Evolutionary conservation across 2,113 vertebrate genomes (phyloP), one percentile per base, ranked within the genome.

Genomic region (Xenotilapia longispinis): DNA sequence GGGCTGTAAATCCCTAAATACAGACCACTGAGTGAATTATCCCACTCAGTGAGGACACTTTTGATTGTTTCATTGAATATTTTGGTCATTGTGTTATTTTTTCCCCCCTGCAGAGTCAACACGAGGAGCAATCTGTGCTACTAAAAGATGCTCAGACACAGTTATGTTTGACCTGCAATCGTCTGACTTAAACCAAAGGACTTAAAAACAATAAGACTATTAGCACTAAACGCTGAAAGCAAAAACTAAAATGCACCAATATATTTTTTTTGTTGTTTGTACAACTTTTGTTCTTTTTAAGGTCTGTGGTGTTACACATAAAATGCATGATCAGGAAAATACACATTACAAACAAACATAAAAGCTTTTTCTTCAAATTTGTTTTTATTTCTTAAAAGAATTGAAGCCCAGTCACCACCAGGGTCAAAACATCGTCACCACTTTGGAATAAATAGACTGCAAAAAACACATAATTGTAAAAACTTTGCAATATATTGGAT

Each of bases 101-200:
- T 0, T 0, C 0, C 10, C 53, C n/a, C n/a, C 7, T 1, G 33
- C 60, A 38, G 33, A 38, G 6, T 7, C 33, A 21, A 42, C 65
- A 26, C 5, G n/a, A 6, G 21, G 36, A 42, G 36, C 33, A 23
- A 5, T 70, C n/a, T 42, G n/a, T 23, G 3, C 36, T 42, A 21
- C 11, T 68, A 14, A 23, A 68, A 68, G 31, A 68, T 4, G 2
- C 65, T 15, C 13, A 23, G 12, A 23, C n/a, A 45, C 13, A 42
- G 13, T 70, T 42, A 68, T 40, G n/a, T 40, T 40, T 40, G 36
- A 68, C 63, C 63, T 40, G 33, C 19, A 1, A 8, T 38, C 3
- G 2, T 23, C 38, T 45, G 65, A 73, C 9, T 6, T 73, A 45
- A 45, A 47, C 42, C 9, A 47, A 42, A 70, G 23, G 70, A 47